Base-by-base conservation (phyloP, 2,797 vertebrate species). In the Enteromius afrohamiltoni region DNA sequence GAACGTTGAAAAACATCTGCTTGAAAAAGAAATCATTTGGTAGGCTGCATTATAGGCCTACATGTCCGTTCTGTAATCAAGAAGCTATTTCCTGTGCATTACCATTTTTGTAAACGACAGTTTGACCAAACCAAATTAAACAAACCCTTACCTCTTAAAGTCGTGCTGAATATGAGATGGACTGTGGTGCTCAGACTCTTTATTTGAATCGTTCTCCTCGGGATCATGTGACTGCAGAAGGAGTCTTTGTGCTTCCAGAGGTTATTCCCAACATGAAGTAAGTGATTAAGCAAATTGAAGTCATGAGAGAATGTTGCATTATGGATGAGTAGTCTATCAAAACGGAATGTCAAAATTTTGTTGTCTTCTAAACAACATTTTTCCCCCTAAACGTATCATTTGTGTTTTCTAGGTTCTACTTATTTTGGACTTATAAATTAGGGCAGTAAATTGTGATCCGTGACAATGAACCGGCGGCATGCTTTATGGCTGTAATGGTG, bases 181-280 rank as follows among this genome's bases (percentile, higher is more conserved):
- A 19, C 34, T 60, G 55, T 40, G 29, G 19, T 60, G 23, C 40
- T 42, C 83, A 10, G 34, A 58, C 45, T 40, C 45, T 86, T 74
- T 84, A 71, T 87, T 73, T 70, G 79, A 90, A 81, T 76, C 4
- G 80, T 60, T 78, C 77, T 74, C 64, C 14, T 1, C 83, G 60
- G 26, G 19, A 73, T 60, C 80, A 78, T 90, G 87, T 87, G 85
- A 83, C 87, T 47, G 40, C 75, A 31, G 70, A 64, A 92, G 90
- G 79, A 62, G 40, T 8, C 90, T 92, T 92, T 94, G 93, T 94
- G 76, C 26, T 23, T 4, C 34, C 16, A 45, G 5, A 40, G 62
- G 87, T 94, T 89, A 95, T 95, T 94, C 88, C 84, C 74, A 89
- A 93, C 93, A 88, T 91, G 85, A 91, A 92, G 94, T 84, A 73